These are phyloP conservation scores for Taxidea taxus DNA, from an alignment of 2,113 vertebrate genomes.

Conservation along the genomic window DNA sequence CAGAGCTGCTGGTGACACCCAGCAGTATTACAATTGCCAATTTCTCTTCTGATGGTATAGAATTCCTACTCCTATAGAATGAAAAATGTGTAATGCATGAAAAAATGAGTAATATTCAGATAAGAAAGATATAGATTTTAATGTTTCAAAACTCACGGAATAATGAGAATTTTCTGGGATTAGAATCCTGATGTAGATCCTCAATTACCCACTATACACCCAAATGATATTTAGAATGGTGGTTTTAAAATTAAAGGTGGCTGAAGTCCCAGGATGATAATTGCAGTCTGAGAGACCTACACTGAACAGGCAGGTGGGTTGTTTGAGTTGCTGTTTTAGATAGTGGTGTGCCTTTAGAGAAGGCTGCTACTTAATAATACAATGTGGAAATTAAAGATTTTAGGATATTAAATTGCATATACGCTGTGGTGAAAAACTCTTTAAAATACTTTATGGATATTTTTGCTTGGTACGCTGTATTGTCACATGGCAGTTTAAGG, in stretches of 20 bases:
- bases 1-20: neutral
- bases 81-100: constrained; percentile 55
- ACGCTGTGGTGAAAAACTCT: constrained; percentile 65
- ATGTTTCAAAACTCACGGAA: constrained; percentile 77
- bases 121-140: constrained; percentile 76
- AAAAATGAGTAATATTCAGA: constrained; percentile 79
- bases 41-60: constrained; percentile 72
- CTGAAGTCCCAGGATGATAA: constrained; percentile 71
- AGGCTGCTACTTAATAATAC: constrained; percentile 77
- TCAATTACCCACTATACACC: constrained; percentile 50
- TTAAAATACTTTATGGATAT: constrained; percentile 63
- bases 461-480: constrained; percentile 63
- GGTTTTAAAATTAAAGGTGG: constrained; percentile 78
- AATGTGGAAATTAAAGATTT: constrained; percentile 75
- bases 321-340: constrained; percentile 73
- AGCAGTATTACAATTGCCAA: constrained; percentile 35
- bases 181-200: constrained; percentile 63
- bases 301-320: constrained; percentile 59
- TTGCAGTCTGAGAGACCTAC: constrained; percentile 75
- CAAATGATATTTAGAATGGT: constrained; percentile 76
- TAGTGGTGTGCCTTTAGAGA: constrained; percentile 75
- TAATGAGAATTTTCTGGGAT: constrained; percentile 68
- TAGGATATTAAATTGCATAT: constrained; percentile 77
- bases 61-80: constrained; percentile 40
- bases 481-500: constrained; percentile 57